Conservation (phyloP, 2,797 vertebrate genomes). For the Liasis olivaceus region DNA sequence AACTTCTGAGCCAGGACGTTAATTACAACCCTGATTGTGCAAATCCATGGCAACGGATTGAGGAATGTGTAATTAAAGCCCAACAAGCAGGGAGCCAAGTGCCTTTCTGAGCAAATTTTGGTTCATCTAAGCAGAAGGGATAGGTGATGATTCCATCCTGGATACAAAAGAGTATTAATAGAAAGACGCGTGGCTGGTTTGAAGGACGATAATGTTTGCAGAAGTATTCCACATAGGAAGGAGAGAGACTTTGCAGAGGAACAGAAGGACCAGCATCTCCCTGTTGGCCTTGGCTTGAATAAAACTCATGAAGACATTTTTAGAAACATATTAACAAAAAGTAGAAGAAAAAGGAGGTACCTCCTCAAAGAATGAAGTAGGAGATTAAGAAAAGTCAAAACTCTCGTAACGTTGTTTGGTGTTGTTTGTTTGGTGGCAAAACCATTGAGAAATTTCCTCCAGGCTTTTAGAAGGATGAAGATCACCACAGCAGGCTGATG, state of each 20-base stretch:
- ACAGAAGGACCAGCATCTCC: background rate
- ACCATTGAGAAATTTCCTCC: no score
- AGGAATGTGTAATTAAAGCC: constrained; percentile 34
- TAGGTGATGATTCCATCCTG: background rate
- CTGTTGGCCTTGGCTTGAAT: background rate
- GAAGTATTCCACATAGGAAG: background rate
- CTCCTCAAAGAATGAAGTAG: background rate
- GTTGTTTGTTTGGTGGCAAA: no score
- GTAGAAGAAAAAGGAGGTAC: background rate
- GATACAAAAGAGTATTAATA: constrained; percentile 30
- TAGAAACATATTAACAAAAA: background rate
- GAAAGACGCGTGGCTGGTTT: background rate
- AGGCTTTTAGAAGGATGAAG: no score
- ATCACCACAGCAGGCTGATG: background rate
- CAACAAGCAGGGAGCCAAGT: background rate
- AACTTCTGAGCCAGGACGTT: constrained; percentile 12
- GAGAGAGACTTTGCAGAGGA: background rate
- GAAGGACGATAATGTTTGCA: background rate
- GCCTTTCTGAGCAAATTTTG: background rate
- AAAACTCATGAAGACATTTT: background rate
- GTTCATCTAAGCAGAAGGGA: constrained; percentile 18
- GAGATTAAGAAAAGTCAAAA: background rate
- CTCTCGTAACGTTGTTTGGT: background rate
- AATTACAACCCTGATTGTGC: constrained; percentile 19
- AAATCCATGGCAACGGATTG: constrained; percentile 37